Evolutionary conservation across 1,140 invertebrate genomes (phyloP).

Genomic region (Dysdera silvatica): DNA sequence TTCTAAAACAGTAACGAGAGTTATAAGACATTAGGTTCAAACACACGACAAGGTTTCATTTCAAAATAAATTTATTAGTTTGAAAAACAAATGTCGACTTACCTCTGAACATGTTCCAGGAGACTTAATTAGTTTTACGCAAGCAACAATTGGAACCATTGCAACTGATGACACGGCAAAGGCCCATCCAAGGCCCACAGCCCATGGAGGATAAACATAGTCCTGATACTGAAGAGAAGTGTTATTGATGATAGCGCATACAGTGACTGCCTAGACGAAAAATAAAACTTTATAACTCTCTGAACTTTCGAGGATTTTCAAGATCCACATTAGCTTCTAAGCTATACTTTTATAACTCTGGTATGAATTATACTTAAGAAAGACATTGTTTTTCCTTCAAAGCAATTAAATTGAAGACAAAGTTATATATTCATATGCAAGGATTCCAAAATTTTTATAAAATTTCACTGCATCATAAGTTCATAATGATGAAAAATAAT

Average conservation of each 20-base stretch:
- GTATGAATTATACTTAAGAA: too few relatives aligned
- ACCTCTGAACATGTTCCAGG: slow-evolving; percentile 28
- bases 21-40: neutral
- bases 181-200: slow-evolving; percentile 61
- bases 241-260: slow-evolving; percentile 60
- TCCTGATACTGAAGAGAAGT: slow-evolving; percentile 58
- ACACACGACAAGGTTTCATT: neutral
- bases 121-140: slow-evolving; percentile 22
- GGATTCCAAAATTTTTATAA: too few relatives aligned
- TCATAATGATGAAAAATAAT: too few relatives aligned
- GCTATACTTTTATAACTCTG: too few relatives aligned
- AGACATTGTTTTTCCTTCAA: too few relatives aligned
- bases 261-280: slow-evolving; percentile 56
- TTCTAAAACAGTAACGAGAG: slow-evolving; percentile 8
- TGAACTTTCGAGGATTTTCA: too few relatives aligned
- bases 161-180: slow-evolving; percentile 63
- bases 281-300: neutral
- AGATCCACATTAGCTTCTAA: too few relatives aligned
- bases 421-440: too few relatives aligned
- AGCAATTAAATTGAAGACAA: too few relatives aligned
- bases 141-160: slow-evolving; percentile 55
- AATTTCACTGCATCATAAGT: too few relatives aligned
- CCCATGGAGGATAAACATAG: slow-evolving; percentile 63
- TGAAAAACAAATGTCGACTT: neutral
- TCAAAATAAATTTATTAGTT: neutral